Conservation (phyloP, 2,888 invertebrate genomes). For the Pyrocoelia pectoralis region DNA sequence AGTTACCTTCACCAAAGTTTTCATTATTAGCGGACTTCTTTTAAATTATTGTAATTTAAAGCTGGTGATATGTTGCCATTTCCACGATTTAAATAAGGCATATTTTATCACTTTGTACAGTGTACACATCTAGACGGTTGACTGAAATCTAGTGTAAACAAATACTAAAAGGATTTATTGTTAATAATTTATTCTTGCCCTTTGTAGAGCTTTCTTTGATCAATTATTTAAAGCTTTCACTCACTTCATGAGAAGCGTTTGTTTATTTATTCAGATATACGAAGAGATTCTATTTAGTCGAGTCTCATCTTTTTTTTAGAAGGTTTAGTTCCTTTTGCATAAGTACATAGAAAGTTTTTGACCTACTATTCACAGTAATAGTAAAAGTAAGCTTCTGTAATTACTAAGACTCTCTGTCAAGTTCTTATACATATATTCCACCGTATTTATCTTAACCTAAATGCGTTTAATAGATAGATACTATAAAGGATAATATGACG, state of each 20-base stretch:
- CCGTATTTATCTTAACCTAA: neutral
- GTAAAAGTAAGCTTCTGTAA: too few species aligned
- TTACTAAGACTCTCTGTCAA: too few species aligned
- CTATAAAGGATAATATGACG: slow-evolving; percentile 48
- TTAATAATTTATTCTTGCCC: slow-evolving; percentile 54
- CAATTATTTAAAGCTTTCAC: slow-evolving; percentile 55
- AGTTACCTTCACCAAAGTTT: neutral
- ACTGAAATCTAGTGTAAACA: slow-evolving; percentile 49
- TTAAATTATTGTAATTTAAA: neutral
- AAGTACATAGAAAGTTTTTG: neutral
- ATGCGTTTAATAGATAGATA: slow-evolving; percentile 43
- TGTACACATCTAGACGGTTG: slow-evolving; percentile 44
- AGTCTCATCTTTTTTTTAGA: slow-evolving; percentile 12
- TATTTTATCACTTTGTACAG: neutral
- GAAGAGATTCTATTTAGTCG: slow-evolving; percentile 27
- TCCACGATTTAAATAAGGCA: too few species aligned
- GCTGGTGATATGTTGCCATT: too few species aligned
- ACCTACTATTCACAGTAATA: too few species aligned
- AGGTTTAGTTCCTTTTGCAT: slow-evolving; percentile 9
- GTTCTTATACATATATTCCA: neutral
- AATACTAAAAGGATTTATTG: slow-evolving; percentile 53
- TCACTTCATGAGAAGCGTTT: slow-evolving; percentile 51
- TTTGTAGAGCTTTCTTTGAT: slow-evolving; percentile 52
- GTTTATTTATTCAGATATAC: slow-evolving; percentile 48
- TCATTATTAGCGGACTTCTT: neutral